Evolutionary conservation across 2,888 invertebrate genomes (phyloP), one percentile per base, ranked within the genome.

Genomic region (Hydrotaea diabolus): DNA sequence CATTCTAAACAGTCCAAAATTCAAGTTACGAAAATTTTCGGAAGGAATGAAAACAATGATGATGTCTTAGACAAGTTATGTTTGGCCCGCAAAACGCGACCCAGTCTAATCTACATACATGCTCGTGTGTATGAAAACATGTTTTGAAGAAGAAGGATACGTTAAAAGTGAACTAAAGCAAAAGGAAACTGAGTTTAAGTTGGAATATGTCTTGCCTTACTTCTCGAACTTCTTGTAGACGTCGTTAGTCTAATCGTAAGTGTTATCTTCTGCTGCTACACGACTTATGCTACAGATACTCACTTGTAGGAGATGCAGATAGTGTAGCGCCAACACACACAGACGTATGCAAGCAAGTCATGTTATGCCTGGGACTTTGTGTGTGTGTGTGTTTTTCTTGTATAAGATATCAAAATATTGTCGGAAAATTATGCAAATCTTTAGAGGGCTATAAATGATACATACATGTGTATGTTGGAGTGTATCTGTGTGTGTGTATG

Each of bases 181-280:
- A 43, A 43, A 69, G 46, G 46, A 69, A 69, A 23, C 69, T 46
- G 53, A 75, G 49, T 62, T 62, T 17, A 75, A 64, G 62, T 71
- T 66, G 49, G 78, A 49, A 76, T 76, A 59, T 49, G 62, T 36
- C 23, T n/a, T 69, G 31, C 13, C 46, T 21, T 46, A 43, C 59
- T 19, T 23, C 39, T 57, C 49, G n/a, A 69, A 43, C n/a, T 46
- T 69, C 76, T 80, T 76, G 43, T 26, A 64, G 59, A 74, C 49
- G 73, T 74, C 80, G 80, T 83, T 80, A 69, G 76, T 83, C 79
- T 83, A 76, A 83, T 83, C 82, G 36, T 76, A 66, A 83, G 79
- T 83, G 77, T 83, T 77, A 83, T 83, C 83, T 80, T 83, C 83
- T 80, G 46, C 17, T 69, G 43, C 57, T 71, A 72, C 79, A 76